These are phyloP conservation scores for Daphoenositta chrysoptera DNA, from an alignment of 2,113 vertebrate genomes.

Conservation along the genomic window DNA sequence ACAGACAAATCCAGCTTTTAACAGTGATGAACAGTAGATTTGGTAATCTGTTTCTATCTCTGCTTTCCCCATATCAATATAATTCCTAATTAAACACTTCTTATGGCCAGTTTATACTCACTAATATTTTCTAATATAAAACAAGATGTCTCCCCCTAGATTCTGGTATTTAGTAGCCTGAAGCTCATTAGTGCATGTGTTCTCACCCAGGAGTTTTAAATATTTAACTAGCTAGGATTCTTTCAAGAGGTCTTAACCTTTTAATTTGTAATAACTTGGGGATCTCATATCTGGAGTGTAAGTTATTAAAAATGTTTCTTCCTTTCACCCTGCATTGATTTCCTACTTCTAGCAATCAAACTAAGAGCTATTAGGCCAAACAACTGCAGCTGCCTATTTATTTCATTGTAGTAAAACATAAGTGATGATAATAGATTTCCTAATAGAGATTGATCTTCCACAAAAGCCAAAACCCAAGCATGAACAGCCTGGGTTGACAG, in stretches of 20 bases:
- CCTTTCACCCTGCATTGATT: slow-evolving; percentile 63
- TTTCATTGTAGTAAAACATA: slow-evolving; percentile 64
- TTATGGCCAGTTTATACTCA: slow-evolving; percentile 17
- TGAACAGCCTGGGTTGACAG: not conserved
- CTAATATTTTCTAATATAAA: slow-evolving; percentile 46
- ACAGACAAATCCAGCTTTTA: not conserved
- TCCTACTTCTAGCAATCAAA: slow-evolving; percentile 53
- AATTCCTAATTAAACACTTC: slow-evolving; percentile 45
- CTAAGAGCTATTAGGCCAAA: slow-evolving; percentile 46
- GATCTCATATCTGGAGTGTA: slow-evolving; percentile 59
- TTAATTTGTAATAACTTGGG: slow-evolving; percentile 76
- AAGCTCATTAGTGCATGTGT: slow-evolving; percentile 70
- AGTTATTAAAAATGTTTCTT: slow-evolving; percentile 66
- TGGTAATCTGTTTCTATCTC: not conserved
- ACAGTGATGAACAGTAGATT: not conserved
- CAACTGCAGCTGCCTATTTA: slow-evolving; percentile 62
- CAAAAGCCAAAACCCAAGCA: slow-evolving; percentile 25
- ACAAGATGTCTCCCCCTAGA: slow-evolving; percentile 48
- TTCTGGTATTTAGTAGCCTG: slow-evolving; percentile 61
- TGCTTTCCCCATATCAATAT: not conserved
- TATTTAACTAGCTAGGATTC: slow-evolving; percentile 77
- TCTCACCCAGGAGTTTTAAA: slow-evolving; percentile 77
- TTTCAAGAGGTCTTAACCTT: slow-evolving; percentile 76
- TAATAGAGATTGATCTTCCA: slow-evolving; percentile 58
- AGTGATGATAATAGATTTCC: slow-evolving; percentile 61